Evolutionary conservation across 1,140 invertebrate genomes (phyloP), one percentile per base, ranked within the genome.

Genomic region (Pogonus chalceus): DNA sequence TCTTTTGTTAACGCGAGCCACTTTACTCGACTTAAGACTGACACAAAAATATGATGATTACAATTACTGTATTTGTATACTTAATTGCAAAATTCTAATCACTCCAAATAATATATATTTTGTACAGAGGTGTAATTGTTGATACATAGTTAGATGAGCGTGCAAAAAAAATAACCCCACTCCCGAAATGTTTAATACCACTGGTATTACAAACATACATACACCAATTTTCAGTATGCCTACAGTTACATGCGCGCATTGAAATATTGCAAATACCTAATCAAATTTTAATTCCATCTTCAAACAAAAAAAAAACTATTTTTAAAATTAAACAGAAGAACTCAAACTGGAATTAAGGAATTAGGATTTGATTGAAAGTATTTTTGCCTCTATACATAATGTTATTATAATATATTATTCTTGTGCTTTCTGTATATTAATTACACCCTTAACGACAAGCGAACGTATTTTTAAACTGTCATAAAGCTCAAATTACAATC

Each of bases 101-200:
- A 43, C 37, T 43, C 37, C 37, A 43, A 43, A 16, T 43, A 43
- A 43, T 43, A 43, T 43, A 43, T 43, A 43, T 43, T 43, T 43
- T 43, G 37, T 43, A 43, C 37, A 43, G 37, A 43, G 18, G 37
- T 43, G 37, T 43, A 43, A 10, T 43, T 43, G 37, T 43, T 43
- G 18, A 43, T 4, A 18, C n/a, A 43, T 9, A 43, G 37, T 18
- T 12, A 4, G 18, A 16, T 10, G 9, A 3, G 37, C 37, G 18
- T 43, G 37, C 37, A 43, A 18, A 43, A 43, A 43, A 4, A 12
- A 4, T 12, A 4, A 9, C 18, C 7, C 18, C 37, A 10, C 9
- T 16, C 37, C 7, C 37, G 7, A 9, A 4, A 7, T 31, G 26
- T 31, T 14, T 14, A 4, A 14, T 7, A 7, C 26, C 26, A n/a